Conservation (phyloP, 2,113 vertebrate genomes). For the Nyctereutes procyonoides region DNA sequence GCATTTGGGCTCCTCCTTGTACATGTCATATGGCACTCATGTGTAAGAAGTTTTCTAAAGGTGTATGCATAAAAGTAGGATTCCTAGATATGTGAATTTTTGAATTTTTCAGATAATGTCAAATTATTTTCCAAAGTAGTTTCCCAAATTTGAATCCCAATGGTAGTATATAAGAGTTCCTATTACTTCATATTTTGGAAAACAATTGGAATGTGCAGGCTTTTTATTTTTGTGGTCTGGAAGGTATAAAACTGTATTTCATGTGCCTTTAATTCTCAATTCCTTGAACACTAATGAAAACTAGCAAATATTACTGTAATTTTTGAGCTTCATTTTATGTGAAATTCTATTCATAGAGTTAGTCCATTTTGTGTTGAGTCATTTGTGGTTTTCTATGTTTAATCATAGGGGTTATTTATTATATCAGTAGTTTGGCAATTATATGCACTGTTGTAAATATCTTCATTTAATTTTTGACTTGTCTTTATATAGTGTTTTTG, state of each 20-base stretch:
- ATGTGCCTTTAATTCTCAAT: not conserved
- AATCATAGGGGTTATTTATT: not conserved
- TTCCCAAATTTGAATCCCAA: not conserved
- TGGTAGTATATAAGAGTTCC: not conserved
- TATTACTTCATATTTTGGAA: not conserved
- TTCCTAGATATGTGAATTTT: not conserved
- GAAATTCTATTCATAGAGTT: not conserved
- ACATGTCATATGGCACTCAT: not conserved
- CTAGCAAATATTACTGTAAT: not conserved
- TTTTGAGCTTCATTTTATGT: not conserved
- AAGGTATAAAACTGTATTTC: not conserved
- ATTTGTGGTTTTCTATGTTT: not conserved
- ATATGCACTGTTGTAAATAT: not conserved
- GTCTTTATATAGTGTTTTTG: not conserved
- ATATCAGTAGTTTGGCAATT: not conserved
- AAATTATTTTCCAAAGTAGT: conserved; percentile 21
- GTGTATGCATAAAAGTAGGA: not conserved
- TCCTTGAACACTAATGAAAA: not conserved
- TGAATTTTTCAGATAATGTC: not conserved
- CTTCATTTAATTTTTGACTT: not conserved
- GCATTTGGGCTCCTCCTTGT: not conserved
- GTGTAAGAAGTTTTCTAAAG: not conserved
- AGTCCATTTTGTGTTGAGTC: not conserved
- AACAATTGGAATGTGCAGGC: not conserved
- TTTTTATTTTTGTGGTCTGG: not conserved